These are phyloP conservation scores for Gonatopus flavifemur DNA, from an alignment of 1,140 invertebrate species.

Conservation along the genomic window DNA sequence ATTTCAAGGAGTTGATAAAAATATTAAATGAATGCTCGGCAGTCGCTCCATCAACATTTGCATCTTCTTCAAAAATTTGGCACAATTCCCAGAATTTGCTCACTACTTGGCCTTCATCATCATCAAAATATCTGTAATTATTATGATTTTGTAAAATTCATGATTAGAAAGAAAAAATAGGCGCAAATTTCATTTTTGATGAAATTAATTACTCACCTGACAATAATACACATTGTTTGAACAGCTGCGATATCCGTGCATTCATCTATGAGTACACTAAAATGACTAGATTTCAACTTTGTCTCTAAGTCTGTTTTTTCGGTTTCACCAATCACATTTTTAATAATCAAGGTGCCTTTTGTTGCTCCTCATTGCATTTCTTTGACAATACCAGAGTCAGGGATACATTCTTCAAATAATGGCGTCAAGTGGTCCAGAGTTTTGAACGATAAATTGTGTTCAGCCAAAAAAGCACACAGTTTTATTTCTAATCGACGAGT, in stretches of 20 bases:
- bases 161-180: too few species aligned
- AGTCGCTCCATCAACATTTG: slow-evolving; percentile 20
- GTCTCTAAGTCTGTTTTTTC: slow-evolving; percentile 12
- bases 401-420: slow-evolving; percentile 16
- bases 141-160: background rate
- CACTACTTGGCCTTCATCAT: slow-evolving; percentile 13
- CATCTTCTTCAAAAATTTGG: slow-evolving; percentile 29
- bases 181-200: too few species aligned
- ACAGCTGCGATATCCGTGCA: slow-evolving; percentile 28
- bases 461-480: slow-evolving; percentile 12
- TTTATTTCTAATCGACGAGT: slow-evolving; percentile 20
- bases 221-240: slow-evolving; percentile 22
- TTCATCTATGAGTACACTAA: slow-evolving; percentile 30
- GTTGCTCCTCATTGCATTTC: slow-evolving; percentile 12
- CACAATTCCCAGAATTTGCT: slow-evolving; percentile 17
- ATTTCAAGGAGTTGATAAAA: slow-evolving; percentile 26
- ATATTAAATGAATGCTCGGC: slow-evolving; percentile 29
- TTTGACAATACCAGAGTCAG: slow-evolving; percentile 18
- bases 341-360: slow-evolving; percentile 19
- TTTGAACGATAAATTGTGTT: slow-evolving; percentile 13
- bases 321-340: slow-evolving; percentile 26
- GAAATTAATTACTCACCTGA: slow-evolving; percentile 8
- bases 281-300: slow-evolving; percentile 22
- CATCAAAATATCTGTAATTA: slow-evolving; percentile 10
- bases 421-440: slow-evolving; percentile 7